These are phyloP conservation scores for Araneus ventricosus DNA, from an alignment of 1,140 invertebrate species.

Conservation along the genomic window DNA sequence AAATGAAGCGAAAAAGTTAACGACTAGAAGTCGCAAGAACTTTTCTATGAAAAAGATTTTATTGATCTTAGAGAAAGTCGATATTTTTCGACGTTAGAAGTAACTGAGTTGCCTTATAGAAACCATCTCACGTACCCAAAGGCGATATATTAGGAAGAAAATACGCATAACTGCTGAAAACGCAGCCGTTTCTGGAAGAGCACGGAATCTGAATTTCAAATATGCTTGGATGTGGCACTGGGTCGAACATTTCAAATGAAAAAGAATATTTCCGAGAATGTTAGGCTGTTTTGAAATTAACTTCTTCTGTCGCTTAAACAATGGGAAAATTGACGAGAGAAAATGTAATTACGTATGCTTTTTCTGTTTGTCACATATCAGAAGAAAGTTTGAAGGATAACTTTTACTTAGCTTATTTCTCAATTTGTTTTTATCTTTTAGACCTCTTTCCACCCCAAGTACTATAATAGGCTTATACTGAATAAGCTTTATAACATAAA, in stretches of 20 bases:
- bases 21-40: constrained; percentile 51
- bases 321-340: not conserved
- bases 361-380: no score
- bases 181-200: not conserved
- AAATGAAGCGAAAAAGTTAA: constrained; percentile 64
- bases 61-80: constrained; percentile 54
- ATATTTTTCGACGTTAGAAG: constrained; percentile 4
- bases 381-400: no score
- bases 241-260: not conserved
- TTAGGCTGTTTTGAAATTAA: not conserved
- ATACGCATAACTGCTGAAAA: constrained; percentile 21
- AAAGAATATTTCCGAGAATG: not conserved
- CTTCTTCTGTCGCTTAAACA: not conserved
- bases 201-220: not conserved
- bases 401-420: no score
- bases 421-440: no score
- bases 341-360: no score
- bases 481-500: no score
- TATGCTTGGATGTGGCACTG: not conserved
- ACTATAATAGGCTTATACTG: no score
- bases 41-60: constrained; percentile 52
- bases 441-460: no score
- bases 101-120: constrained; percentile 28
- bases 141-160: not conserved
- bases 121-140: constrained; percentile 17